Evolutionary conservation across 2,113 vertebrate genomes (phyloP).

Genomic region (Percopsis transmontana): DNA sequence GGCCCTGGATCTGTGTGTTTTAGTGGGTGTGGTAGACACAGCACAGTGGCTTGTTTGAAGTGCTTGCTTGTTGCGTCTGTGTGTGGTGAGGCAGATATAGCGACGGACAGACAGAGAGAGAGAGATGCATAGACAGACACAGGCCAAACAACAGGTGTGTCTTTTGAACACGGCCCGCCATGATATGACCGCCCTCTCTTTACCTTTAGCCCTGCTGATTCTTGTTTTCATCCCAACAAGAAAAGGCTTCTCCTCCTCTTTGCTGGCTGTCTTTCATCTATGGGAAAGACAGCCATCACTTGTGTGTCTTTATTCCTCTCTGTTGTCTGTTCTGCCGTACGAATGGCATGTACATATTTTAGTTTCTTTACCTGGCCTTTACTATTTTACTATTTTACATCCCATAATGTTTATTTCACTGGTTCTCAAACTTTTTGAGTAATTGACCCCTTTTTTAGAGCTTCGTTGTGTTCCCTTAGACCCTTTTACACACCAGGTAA

Average conservation of each 20-base stretch:
- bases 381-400: constrained; percentile 8
- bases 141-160: constrained; percentile 81
- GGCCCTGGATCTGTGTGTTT: constrained; percentile 47
- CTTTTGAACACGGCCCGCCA: constrained; percentile 73
- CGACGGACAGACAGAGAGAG: constrained; percentile 61
- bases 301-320: constrained; percentile 64
- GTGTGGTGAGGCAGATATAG: constrained; percentile 62
- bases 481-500: no score
- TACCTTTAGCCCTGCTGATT: constrained; percentile 75
- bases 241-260: constrained; percentile 76
- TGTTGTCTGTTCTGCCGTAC: constrained; percentile 55
- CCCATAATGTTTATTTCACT: no score
- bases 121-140: constrained; percentile 51
- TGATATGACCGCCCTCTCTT: constrained; percentile 65
- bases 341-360: constrained; percentile 24
- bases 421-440: no score
- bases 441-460: no score
- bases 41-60: constrained; percentile 70
- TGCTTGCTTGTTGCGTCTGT: constrained; percentile 72
- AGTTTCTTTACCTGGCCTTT: constrained; percentile 53
- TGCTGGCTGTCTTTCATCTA: constrained; percentile 74
- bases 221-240: constrained; percentile 78
- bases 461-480: no score
- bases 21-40: constrained; percentile 66
- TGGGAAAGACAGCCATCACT: constrained; percentile 60